Base-by-base conservation (phyloP, 2,888 invertebrate species). In the Kuschelorhynchus macadamiae region DNA sequence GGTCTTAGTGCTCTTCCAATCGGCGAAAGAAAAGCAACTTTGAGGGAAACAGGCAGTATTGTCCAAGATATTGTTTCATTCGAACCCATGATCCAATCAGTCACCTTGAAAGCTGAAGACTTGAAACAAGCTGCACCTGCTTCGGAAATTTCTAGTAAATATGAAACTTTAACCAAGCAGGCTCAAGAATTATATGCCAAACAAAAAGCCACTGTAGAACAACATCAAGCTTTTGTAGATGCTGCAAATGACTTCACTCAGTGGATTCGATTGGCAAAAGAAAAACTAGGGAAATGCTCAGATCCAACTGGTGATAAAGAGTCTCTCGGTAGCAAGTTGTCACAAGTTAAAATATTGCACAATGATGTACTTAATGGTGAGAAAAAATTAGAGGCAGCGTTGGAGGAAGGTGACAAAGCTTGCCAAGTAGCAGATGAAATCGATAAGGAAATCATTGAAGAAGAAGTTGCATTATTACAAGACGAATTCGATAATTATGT, bases 51-150 rank as follows among this genome's bases (percentile, higher is more conserved):
- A 63, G 95, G 95, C 85, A 95, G 94, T 82, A 94, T 97, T 80
- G 95, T 97, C 42, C 96, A 97, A 85, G 97, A 98, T 84, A 97
- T 97, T 80, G 95, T 96, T 74, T 95, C 96, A 56, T 96, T 97
- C 84, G 96, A 97, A 83, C 97, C 97, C 53, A 96, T 97, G 94
- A 96, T 97, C 77, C 96, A 96, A 82, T 96, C 96, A 42, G 95
- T 97, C 39, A 92, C 95, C 60, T 93, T 92, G 56, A 97, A 97
- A 86, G 97, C 96, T 71, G 95, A 94, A 76, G 95, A 95, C 84
- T 86, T 97, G 75, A 93, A 93, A 84, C 94, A 95, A 85, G 94
- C 93, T 68, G 93, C 92, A 59, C 96, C 96, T 1, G 95, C 96
- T 9, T 92, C 94, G 18, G 96, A 96, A 85, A 96, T 97, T 64